These are phyloP conservation scores for Vidua macroura DNA, from an alignment of 2,113 vertebrate species.

Conservation along the genomic window DNA sequence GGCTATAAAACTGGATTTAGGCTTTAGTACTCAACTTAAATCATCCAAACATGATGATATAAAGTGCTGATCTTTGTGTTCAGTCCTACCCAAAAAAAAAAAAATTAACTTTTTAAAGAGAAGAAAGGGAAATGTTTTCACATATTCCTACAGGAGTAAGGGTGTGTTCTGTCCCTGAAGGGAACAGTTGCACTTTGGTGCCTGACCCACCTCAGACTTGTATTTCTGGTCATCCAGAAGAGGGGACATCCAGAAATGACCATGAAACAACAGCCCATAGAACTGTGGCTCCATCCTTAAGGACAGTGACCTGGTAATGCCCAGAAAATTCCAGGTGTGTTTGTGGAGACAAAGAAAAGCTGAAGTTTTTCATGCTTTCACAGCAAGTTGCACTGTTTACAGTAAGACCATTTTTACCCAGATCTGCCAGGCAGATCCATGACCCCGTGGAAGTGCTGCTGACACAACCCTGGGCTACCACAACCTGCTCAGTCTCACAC, in stretches of 20 bases:
- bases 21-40: background rate
- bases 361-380: background rate
- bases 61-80: background rate
- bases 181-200: accelerated
- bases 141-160: accelerated
- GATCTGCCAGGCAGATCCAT: background rate
- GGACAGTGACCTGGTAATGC: accelerated
- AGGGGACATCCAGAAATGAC: background rate
- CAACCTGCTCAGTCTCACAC: background rate
- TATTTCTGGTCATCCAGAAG: background rate
- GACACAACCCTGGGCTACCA: accelerated
- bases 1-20: background rate
- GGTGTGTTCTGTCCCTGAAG: background rate
- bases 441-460: accelerated
- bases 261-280: background rate
- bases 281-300: background rate
- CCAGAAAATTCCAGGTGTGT: background rate
- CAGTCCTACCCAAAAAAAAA: background rate
- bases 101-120: background rate
- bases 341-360: background rate
- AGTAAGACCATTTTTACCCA: accelerated
- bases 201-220: background rate
- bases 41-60: background rate
- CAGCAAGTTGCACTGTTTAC: background rate
- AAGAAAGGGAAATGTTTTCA: background rate